Conservation (phyloP, 2,888 invertebrate genomes). For the Hydrotaea diabolus region DNA sequence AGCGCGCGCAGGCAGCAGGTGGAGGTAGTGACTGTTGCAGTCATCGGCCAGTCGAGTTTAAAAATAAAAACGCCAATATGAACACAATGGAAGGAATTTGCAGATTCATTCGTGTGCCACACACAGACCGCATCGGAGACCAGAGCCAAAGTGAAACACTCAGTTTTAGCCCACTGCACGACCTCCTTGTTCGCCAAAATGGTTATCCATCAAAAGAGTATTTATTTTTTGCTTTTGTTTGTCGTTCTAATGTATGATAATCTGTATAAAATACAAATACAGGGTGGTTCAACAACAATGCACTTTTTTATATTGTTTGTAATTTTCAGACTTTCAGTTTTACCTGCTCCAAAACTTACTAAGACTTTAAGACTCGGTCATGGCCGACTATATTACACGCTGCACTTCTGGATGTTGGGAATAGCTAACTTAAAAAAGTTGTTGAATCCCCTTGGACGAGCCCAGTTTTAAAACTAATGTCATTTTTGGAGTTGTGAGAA, state of each 20-base stretch:
- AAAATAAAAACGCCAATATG: neutral
- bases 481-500: no score
- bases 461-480: no score
- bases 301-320: no score
- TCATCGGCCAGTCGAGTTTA: neutral
- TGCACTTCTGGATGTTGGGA: no score
- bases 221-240: no score
- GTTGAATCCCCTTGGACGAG: no score
- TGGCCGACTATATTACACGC: no score
- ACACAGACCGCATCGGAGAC: neutral
- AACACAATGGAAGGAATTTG: slow-evolving; percentile 17
- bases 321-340: no score
- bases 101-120: slow-evolving; percentile 1
- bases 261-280: neutral
- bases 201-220: neutral
- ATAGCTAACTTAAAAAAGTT: no score
- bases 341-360: no score
- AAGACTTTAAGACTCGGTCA: no score
- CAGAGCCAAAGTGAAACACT: neutral
- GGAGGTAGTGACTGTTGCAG: neutral
- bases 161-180: neutral
- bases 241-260: neutral
- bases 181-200: slow-evolving; percentile 5
- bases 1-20: neutral
- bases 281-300: no score